Conservation (phyloP, 2,888 invertebrate genomes). For the Nezara viridula region DNA sequence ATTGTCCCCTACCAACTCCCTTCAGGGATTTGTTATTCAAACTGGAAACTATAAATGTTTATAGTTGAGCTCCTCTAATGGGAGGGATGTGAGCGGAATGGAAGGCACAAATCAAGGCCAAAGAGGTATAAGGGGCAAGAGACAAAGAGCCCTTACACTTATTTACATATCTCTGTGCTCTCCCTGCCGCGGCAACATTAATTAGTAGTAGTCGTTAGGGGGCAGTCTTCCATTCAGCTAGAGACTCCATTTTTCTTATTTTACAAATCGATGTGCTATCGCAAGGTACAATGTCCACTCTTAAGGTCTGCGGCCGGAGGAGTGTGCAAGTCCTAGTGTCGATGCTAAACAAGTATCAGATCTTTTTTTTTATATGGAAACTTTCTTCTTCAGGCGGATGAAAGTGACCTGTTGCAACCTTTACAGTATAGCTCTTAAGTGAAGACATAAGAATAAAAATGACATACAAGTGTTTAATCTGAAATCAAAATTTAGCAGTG, state of each 20-base stretch:
- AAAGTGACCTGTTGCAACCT: neutral
- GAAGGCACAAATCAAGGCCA: slow-evolving; percentile 53
- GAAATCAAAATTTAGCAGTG: too few relatives aligned
- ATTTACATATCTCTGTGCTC: slow-evolving; percentile 56
- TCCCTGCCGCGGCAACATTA: slow-evolving; percentile 11
- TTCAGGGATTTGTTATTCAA: slow-evolving; percentile 57
- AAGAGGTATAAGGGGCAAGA: slow-evolving; percentile 36
- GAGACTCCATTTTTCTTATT: neutral
- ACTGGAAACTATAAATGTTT: slow-evolving; percentile 60
- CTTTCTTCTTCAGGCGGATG: neutral
- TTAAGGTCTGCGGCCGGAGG: neutral
- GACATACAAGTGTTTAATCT: too few relatives aligned
- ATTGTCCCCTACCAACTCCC: slow-evolving; percentile 27
- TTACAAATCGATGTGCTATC: neutral
- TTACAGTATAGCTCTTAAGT: neutral
- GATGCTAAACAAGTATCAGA: neutral
- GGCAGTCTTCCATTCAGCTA: slow-evolving; percentile 7
- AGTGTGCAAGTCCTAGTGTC: neutral
- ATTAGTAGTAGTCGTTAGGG: slow-evolving; percentile 29
- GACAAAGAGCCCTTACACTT: slow-evolving; percentile 53
- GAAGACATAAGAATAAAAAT: too few relatives aligned
- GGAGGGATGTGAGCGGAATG: slow-evolving; percentile 58
- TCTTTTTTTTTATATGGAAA: neutral
- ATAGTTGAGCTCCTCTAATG: slow-evolving; percentile 59
- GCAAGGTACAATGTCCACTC: neutral